Percentiles rank a stretch among this genome's conserved stretches.
phyloP scores from a whole-genome alignment of 2,797 vertebrate genomes.

The Pachyuromys duprasi region DNA sequence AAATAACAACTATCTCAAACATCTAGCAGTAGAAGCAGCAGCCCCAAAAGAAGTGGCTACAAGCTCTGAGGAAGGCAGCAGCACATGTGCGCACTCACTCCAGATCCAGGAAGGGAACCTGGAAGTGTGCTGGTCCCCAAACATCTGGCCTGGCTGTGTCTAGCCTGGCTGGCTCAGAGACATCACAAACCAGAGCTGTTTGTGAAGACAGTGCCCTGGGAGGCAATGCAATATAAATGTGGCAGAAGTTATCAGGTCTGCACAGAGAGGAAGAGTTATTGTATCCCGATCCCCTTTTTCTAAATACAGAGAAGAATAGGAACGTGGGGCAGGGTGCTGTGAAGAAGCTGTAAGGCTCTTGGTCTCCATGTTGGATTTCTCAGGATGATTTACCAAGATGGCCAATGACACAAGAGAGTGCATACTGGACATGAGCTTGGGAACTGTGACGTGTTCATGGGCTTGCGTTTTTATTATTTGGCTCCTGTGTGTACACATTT shows the following conservation, averaged over 20 bases:
- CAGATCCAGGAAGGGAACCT: background rate
- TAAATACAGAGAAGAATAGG: background rate
- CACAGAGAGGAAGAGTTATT: background rate
- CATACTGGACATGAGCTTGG: background rate
- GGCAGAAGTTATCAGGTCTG: background rate
- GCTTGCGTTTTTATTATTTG: background rate
- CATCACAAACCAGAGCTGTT: background rate
- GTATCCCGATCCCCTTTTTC: background rate
- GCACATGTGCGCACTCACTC: accelerated
- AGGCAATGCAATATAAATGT: background rate
- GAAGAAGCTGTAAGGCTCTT: background rate
- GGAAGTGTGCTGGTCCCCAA: background rate
- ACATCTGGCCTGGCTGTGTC: conserved; percentile 1
- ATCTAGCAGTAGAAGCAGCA: background rate
- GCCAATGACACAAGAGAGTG: accelerated
- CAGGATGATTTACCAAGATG: background rate
- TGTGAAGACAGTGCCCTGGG: background rate
- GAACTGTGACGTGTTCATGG: background rate
- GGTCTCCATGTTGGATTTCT: background rate
- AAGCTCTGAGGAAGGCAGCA: background rate
- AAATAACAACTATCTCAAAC: background rate
- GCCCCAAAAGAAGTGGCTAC: background rate
- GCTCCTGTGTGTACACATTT: background rate
- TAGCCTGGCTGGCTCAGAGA: background rate
- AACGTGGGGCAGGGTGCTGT: background rate